Base-by-base conservation (phyloP, 2,888 invertebrate species). In the Tromatobia lineatoria region DNA sequence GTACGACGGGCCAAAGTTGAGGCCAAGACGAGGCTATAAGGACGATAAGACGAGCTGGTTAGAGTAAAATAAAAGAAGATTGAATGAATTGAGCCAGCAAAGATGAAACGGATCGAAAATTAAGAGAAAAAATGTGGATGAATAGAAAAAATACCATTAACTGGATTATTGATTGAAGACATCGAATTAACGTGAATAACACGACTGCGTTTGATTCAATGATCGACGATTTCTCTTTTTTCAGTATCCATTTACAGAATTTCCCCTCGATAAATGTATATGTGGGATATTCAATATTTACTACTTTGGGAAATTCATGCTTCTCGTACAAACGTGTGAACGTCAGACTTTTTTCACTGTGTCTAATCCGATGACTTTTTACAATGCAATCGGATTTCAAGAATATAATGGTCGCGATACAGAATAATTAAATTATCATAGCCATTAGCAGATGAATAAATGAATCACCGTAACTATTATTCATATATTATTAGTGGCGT, bases 61-160 rank as follows among this genome's bases (percentile, higher is more conserved):
- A 76, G 82, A 82, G 73, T 69, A 67, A 42, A 50, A 42, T 38
- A 83, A 84, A 86, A 83, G 84, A 87, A 77, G 42, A 61, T 20
- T 47, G 23, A 66, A 45, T 57, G 54, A 77, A 81, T 57, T 66
- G 57, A 50, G 42, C 18, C 18, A 38, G 74, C 67, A 70, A 52
- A 10, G 70, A 66, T 29, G 45, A 38, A 34, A 20, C 8, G 38
- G 38, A 38, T 10, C 7, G 38, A 38, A 20, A 50, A 23, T 23
- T 20, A 67, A 23, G 23, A 23, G 59, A 59, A 74, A 82, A 42
- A 80, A 66, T 76, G 42, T 34, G 57, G 57, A 64, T 52, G 57
- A 13, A 78, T 71, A 66, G 61, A 80, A 83, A 75, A 34, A 25
- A 45, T 34, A 29, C 23, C 38, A 3, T 15, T 25, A 45, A 80